Percentiles rank a stretch among this genome's conserved stretches.
These are phyloP conservation scores for Drosophila meridionalis DNA, from an alignment of 2,888 invertebrate genomes.

Conservation along the genomic window DNA sequence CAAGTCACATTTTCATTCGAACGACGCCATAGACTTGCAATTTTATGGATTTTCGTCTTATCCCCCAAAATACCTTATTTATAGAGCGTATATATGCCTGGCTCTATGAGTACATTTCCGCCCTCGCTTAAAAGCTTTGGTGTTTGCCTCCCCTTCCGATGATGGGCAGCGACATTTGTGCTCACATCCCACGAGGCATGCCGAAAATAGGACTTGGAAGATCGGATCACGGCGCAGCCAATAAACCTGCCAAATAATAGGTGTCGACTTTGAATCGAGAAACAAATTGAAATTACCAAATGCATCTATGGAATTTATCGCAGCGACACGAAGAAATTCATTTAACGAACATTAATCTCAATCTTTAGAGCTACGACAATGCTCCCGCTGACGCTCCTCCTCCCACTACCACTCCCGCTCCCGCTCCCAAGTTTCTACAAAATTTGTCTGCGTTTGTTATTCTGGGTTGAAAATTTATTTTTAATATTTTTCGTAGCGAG, in stretches of 20 bases:
- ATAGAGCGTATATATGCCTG: neutral
- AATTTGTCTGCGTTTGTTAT: constrained; percentile 55
- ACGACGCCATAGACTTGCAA: constrained; percentile 25
- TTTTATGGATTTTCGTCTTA: constrained; percentile 23
- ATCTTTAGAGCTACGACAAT: constrained; percentile 36
- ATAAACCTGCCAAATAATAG: constrained; percentile 71
- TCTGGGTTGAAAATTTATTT: constrained; percentile 71
- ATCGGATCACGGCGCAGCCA: constrained; percentile 32
- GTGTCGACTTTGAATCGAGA: constrained; percentile 35
- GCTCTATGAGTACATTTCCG: constrained; percentile 47
- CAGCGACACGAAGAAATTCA: constrained; percentile 52
- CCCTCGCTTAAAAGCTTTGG: constrained; percentile 60
- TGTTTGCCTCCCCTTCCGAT: constrained; percentile 10
- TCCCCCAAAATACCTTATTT: neutral
- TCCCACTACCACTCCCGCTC: neutral
- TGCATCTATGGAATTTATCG: constrained; percentile 75
- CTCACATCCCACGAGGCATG: constrained; percentile 56
- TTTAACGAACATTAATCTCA: constrained; percentile 73
- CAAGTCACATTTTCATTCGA: constrained; percentile 39
- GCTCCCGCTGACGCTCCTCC: neutral
- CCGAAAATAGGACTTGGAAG: constrained; percentile 55
- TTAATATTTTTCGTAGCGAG: constrained; percentile 47
- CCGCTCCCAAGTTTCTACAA: constrained; percentile 24
- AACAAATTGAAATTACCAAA: constrained; percentile 78
- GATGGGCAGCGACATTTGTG: constrained; percentile 63